These are phyloP conservation scores for Therioaphis trifolii DNA, from an alignment of 2,888 invertebrate species.

Conservation along the genomic window DNA sequence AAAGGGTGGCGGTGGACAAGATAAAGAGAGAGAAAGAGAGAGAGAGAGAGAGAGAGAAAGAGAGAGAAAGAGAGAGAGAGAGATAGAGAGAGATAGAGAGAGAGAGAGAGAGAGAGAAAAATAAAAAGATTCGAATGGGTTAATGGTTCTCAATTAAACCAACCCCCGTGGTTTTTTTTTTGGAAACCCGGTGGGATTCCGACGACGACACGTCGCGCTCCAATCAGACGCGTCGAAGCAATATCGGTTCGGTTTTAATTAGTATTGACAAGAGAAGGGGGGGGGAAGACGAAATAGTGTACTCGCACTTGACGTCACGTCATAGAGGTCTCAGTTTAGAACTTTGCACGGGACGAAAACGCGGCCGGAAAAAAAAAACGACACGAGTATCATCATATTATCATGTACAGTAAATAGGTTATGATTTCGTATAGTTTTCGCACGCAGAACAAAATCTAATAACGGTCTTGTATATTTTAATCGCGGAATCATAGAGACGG, in stretches of 20 bases:
- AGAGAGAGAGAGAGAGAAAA: neutral
- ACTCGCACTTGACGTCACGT: no score
- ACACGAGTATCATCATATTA: no score
- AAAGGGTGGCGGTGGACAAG: neutral
- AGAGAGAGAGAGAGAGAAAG: neutral
- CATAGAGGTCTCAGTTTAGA: no score
- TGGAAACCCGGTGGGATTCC: neutral
- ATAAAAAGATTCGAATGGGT: neutral
- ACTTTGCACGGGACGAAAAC: no score
- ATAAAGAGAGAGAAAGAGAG: neutral
- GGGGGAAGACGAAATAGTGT: no score
- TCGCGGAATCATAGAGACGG: conserved; percentile 10
- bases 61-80: neutral
- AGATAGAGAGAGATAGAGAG: neutral
- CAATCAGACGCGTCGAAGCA: conserved; percentile 16
- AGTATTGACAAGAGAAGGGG: no score
- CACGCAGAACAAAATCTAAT: no score
- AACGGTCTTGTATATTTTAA: no score
- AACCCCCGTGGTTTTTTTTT: neutral
- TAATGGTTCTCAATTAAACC: conserved; percentile 48
- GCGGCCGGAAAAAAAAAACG: no score
- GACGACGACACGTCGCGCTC: conserved; percentile 21
- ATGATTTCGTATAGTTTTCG: no score
- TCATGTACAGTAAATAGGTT: no score
- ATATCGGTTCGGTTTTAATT: no score